Evolutionary conservation across 2,797 vertebrate species (phyloP), one percentile per base, ranked within the genome.

Genomic region (Fratercula arctica): DNA sequence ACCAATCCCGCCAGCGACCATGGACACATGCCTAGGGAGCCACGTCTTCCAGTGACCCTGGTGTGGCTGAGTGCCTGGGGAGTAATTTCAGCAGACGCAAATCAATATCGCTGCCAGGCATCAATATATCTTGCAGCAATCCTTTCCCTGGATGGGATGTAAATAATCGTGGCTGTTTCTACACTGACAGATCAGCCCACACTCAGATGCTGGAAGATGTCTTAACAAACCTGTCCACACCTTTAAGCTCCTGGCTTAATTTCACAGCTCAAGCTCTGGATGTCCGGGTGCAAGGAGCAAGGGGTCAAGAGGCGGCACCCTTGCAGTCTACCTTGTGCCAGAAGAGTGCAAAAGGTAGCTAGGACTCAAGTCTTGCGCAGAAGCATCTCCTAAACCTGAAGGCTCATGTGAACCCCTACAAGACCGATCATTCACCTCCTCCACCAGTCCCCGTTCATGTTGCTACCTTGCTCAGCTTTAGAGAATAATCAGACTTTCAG

Each of bases 21-120:
- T 0, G 1, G 11, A 3, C 3, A 1, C 17, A n/a, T 0, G 2
- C 5, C 41, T 48, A 68, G 19, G 14, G 8, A 84, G 10, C 2
- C 25, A 53, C 1, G 1, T 48, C 29, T 67, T 77, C 21, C 64
- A 28, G 2, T 19, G n/a, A 33, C 14, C 16, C 51, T 39, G 23
- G 6, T 33, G 28, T 23, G 28, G 21, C 25, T 20, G 10, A 53
- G 39, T 26, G 37, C 14, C 41, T 2, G 0, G 29, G 23, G 51
- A 73, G 3, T 43, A 60, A 67, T 90, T 76, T n/a, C 18, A 50
- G 45, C 9, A 28, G 59, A n/a, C 0, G 0, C 3, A 35, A 74
- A 66, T 50, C 5, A 4, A 8, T 80, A 67, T 25, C 0, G 0
- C 35, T 88, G 46, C 41, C 46, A 92, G 51, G 16, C 17, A 50